These are phyloP conservation scores for Xenentodon cancila DNA, from an alignment of 2,797 vertebrate genomes.

Conservation along the genomic window DNA sequence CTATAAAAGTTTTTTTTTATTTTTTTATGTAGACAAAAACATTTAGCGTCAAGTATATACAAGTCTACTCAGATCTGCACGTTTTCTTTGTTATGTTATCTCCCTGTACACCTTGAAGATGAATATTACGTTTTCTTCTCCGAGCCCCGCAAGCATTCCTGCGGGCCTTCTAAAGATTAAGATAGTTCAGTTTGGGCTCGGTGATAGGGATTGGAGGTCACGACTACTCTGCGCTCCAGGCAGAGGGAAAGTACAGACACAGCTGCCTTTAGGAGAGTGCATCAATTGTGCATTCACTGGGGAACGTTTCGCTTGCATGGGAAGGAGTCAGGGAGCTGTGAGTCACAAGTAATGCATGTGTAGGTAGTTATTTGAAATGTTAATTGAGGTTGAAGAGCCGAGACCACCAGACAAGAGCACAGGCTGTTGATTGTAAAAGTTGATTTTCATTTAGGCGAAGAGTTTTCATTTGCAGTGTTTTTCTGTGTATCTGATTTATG, in stretches of 20 bases:
- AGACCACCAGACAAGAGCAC: constrained; percentile 11
- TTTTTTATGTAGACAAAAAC: not conserved
- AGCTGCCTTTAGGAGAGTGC: constrained; percentile 51
- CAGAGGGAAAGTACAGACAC: constrained; percentile 49
- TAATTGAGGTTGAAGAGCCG: constrained; percentile 22
- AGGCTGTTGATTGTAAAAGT: constrained; percentile 8
- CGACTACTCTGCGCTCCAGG: constrained; percentile 46
- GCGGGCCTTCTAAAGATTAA: constrained; percentile 36
- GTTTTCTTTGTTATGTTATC: constrained; percentile 2
- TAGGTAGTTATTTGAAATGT: constrained; percentile 38
- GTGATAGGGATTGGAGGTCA: constrained; percentile 55
- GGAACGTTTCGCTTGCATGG: constrained; percentile 46
- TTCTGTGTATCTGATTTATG: not conserved
- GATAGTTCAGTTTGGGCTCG: constrained; percentile 53
- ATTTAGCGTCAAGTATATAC: not conserved
- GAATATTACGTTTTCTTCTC: constrained; percentile 33
- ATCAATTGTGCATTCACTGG: constrained; percentile 57
- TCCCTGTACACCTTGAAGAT: constrained; percentile 24
- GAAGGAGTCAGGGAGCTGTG: constrained; percentile 38
- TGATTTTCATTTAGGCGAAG: constrained; percentile 7
- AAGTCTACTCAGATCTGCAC: constrained; percentile 2
- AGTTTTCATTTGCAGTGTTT: constrained; percentile 8
- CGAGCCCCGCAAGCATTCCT: constrained; percentile 26
- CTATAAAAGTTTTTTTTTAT: not conserved
- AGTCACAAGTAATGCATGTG: constrained; percentile 44